Base-by-base conservation (phyloP, 2,888 invertebrate genomes). In the Drosophila nr. fundita region DNA sequence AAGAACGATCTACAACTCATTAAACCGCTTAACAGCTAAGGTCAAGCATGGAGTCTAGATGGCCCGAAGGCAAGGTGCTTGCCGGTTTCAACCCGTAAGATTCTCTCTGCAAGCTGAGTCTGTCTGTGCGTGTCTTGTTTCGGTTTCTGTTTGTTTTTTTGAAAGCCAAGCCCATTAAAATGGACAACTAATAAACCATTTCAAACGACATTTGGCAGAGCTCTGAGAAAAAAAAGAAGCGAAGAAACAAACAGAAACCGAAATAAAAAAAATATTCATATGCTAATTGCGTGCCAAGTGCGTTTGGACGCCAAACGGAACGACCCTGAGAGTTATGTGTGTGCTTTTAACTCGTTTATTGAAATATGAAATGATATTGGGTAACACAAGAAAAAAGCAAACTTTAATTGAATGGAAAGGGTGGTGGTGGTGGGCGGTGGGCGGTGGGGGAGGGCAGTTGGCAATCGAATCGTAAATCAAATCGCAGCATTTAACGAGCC, bases 221-320 rank as follows among this genome's bases (percentile, higher is more conserved):
- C 64, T 65, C 61, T 53, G 30, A 29, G 48, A 29, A 49, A 34
- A n/a, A 38, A 27, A 36, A 69, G 54, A 62, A 60, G 11, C 40
- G 24, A 29, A 15, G 18, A 55, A 27, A 55, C 38, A 5, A 38
- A 53, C 45, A 64, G 21, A 71, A 38, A 70, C 48, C 42, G 11
- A 42, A 58, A 36, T 61, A 59, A 60, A 58, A 80, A 63, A 54
- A 58, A 59, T 73, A 73, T 87, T 84, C 76, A 68, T 87, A 87
- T 83, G 88, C 77, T 84, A 87, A 83, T 80, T 81, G 81, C 78
- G 87, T 82, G 78, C 87, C 80, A 82, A 84, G 82, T 75, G 80
- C 80, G 76, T 69, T 55, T 68, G 82, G 65, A 70, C 67, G 59
- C 73, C 74, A 82, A 74, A 78, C 61, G 85, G 83, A 87, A 85